A percentile compares a stretch with the other conserved stretches of the same genome.
Evolutionary conservation across 2,113 vertebrate species (phyloP).

Genomic region (Callopanchax toddi): DNA sequence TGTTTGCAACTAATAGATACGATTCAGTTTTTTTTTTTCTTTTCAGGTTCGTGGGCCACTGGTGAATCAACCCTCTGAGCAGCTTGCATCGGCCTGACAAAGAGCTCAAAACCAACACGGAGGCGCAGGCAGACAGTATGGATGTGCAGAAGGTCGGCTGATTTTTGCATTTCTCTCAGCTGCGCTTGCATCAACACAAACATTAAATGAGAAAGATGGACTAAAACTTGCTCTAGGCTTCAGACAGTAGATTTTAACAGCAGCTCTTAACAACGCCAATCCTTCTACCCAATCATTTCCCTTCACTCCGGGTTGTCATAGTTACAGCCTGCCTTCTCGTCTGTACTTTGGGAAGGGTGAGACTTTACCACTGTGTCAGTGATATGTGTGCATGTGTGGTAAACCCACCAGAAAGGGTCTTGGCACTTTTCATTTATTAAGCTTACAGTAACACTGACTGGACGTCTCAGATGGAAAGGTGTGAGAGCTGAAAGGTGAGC

Average conservation of each 20-base stretch:
- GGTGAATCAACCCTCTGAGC: not conserved
- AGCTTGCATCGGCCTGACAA: constrained; percentile 5
- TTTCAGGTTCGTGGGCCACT: constrained; percentile 25
- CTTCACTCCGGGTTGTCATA: constrained; percentile 74
- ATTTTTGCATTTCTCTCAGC: constrained; percentile 24
- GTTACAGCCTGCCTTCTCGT: constrained; percentile 69
- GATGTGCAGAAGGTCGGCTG: too few relatives aligned
- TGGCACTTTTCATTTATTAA: constrained; percentile 53
- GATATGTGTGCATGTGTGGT: constrained; percentile 17
- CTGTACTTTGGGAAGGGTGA: constrained; percentile 68
- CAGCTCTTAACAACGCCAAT: constrained; percentile 67
- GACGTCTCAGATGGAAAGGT: constrained; percentile 31
- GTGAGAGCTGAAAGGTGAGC: constrained; percentile 46
- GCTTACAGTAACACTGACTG: constrained; percentile 28
- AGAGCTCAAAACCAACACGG: constrained; percentile 21
- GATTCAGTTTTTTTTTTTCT: constrained; percentile 19
- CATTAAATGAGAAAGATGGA: constrained; percentile 41
- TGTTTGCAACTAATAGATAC: constrained; percentile 13
- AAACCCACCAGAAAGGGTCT: constrained; percentile 52
- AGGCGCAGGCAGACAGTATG: constrained; percentile 13
- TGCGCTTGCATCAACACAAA: constrained; percentile 33
- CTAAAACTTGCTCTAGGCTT: constrained; percentile 56
- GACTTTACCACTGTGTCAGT: constrained; percentile 45
- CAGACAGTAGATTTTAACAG: constrained; percentile 63
- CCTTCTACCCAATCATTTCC: constrained; percentile 66